Base-by-base conservation (phyloP, 2,113 vertebrate genomes). In the Leucopsar rothschildi region DNA sequence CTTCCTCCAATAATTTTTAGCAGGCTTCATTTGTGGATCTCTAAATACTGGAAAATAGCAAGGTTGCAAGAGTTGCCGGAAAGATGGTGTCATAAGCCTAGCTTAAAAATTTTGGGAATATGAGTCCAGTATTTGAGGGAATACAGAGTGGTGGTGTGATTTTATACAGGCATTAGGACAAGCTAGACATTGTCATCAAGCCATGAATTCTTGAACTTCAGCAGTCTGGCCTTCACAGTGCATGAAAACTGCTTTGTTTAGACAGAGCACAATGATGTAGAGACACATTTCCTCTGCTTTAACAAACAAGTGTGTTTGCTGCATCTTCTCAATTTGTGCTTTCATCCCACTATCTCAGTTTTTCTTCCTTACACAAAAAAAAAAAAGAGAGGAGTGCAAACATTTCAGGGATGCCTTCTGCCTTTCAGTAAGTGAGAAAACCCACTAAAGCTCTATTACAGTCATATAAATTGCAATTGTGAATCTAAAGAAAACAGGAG, bases 381-480 rank as follows among this genome's bases (percentile, higher is more conserved):
- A 25, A 10, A 16, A 52, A 50, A 50, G 15, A 57, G 80, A 39
- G 8, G 14, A 45, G 1, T 33, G 5, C 11, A 60, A 56, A 60
- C 8, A 37, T 18, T 83, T 71, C 65, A 39, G 69, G 27, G 31
- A 22, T 42, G 24, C 1, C 6, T 24, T 52, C 10, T 39, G n/a
- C 10, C 15, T 86, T 78, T 66, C 72, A 71, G 16, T 64, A 72
- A 33, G 4, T 55, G 20, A 64, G n/a, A 91, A 71, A 63, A 16
- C 6, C 8, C 20, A 31, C 6, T 60, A 35, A 88, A 69, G 5
- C 14, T 40, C 13, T 60, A 6, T 82, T 49, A 29, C 5, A 21
- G 10, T n/a, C 0, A 0, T 19, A n/a, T 1, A 21, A 17, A 25
- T n/a, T 57, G 3, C 3, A 1, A 31, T 56, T 65, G 18, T 20